phyloP scores from a whole-genome alignment of 2,888 invertebrate species.

The Papilio demoleus region DNA sequence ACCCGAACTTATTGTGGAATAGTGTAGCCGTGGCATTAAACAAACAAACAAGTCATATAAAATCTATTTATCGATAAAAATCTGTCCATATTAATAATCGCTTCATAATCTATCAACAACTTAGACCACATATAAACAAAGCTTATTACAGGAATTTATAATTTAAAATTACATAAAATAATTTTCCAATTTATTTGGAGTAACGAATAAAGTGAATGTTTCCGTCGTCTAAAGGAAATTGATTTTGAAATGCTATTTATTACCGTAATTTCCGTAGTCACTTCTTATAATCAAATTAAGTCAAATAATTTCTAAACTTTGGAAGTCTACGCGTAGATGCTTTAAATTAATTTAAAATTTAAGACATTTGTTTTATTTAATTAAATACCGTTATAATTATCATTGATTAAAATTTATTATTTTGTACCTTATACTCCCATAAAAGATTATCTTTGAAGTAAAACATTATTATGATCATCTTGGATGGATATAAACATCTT shows the following conservation, averaged over 20 bases:
- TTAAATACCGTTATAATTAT: slow-evolving; percentile 5
- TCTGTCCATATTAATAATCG: neutral
- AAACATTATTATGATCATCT: no score
- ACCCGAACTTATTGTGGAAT: no score
- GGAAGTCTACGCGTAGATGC: slow-evolving; percentile 11
- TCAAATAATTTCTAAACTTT: slow-evolving; percentile 20
- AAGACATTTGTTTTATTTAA: slow-evolving; percentile 12
- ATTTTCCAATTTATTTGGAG: slow-evolving; percentile 18
- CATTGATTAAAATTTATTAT: neutral
- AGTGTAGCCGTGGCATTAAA: neutral
- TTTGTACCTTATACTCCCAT: neutral
- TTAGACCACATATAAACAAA: neutral
- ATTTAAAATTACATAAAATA: slow-evolving; percentile 13
- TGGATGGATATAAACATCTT: no score
- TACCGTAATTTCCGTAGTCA: slow-evolving; percentile 17
- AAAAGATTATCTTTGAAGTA: neutral
- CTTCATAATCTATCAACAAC: neutral
- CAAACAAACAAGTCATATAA: neutral
- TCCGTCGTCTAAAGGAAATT: slow-evolving; percentile 26
- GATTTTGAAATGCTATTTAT: slow-evolving; percentile 29
- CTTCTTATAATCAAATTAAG: slow-evolving; percentile 18
- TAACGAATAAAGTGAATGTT: slow-evolving; percentile 22
- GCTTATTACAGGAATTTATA: neutral
- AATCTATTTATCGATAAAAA: neutral
- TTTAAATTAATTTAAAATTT: slow-evolving; percentile 4